Conservation (phyloP, 2,888 invertebrate species). For the Dasypolia templi region DNA sequence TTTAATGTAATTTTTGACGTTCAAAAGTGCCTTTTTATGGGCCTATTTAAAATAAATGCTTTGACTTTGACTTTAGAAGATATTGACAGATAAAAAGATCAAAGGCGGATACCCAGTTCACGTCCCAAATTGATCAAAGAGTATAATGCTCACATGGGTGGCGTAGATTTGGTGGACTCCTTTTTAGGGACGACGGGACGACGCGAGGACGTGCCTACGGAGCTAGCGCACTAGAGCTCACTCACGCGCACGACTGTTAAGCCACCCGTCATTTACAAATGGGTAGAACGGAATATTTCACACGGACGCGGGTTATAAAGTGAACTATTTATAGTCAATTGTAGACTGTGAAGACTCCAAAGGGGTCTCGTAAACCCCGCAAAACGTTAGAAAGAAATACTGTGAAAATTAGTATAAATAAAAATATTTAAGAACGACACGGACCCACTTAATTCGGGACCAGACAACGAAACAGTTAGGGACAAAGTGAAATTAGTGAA, state of each 20-base stretch:
- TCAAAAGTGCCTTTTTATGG: too few relatives aligned
- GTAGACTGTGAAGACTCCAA: background rate
- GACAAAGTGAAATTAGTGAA: constrained; percentile 16
- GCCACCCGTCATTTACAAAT: too few relatives aligned
- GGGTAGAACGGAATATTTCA: too few relatives aligned
- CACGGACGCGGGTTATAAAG: constrained; percentile 10
- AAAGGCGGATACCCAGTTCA: background rate
- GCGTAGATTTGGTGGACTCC: constrained; percentile 43
- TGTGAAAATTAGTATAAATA: constrained; percentile 9
- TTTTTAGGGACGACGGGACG: too few relatives aligned
- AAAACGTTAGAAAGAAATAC: constrained; percentile 4
- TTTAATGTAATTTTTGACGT: too few relatives aligned
- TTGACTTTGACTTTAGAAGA: constrained; percentile 36
- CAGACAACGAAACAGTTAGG: constrained; percentile 16
- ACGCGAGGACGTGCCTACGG: too few relatives aligned
- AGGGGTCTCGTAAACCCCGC: constrained; percentile 15
- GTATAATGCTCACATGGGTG: too few relatives aligned
- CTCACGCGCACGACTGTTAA: too few relatives aligned
- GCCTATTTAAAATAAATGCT: too few relatives aligned
- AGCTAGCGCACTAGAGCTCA: too few relatives aligned
- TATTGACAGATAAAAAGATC: constrained; percentile 37
- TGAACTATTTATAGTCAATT: constrained; percentile 17
- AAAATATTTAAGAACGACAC: constrained; percentile 11
- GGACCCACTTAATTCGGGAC: constrained; percentile 19
- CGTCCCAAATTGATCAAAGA: constrained; percentile 51